These are phyloP conservation scores for Tricholaema leucomelas DNA, from an alignment of 2,113 vertebrate species.

Conservation along the genomic window DNA sequence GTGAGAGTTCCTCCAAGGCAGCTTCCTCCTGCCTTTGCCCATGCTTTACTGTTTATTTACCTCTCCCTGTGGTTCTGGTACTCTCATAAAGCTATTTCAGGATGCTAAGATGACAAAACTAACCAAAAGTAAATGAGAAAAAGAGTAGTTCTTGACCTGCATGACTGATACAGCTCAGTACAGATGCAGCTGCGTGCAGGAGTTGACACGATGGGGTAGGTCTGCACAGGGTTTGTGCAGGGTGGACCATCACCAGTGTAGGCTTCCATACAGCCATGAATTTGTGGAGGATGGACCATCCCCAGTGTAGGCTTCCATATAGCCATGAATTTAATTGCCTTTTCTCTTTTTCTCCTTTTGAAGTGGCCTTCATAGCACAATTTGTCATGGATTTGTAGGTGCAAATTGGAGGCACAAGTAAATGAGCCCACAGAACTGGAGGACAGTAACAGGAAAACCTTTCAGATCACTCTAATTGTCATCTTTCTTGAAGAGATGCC, in stretches of 20 bases:
- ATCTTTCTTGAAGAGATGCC: background rate
- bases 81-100: background rate
- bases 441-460: conserved; percentile 10
- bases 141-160: background rate
- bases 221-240: background rate
- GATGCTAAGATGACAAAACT: background rate
- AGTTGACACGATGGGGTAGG: background rate
- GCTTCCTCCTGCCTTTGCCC: background rate
- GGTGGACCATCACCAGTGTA: background rate
- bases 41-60: background rate
- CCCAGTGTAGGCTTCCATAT: background rate
- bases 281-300: rapidly evolving
- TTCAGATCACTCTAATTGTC: background rate
- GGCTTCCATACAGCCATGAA: too few relatives aligned
- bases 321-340: background rate
- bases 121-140: background rate
- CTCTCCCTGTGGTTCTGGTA: background rate
- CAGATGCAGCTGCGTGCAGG: background rate
- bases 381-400: background rate
- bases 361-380: background rate
- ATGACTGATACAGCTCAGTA: background rate
- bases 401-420: background rate
- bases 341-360: background rate
- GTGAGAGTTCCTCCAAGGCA: background rate
- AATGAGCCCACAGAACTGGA: background rate